Evolutionary conservation across 2,888 invertebrate genomes (phyloP), one percentile per base, ranked within the genome.

Genomic region (Thymelicus acteon): DNA sequence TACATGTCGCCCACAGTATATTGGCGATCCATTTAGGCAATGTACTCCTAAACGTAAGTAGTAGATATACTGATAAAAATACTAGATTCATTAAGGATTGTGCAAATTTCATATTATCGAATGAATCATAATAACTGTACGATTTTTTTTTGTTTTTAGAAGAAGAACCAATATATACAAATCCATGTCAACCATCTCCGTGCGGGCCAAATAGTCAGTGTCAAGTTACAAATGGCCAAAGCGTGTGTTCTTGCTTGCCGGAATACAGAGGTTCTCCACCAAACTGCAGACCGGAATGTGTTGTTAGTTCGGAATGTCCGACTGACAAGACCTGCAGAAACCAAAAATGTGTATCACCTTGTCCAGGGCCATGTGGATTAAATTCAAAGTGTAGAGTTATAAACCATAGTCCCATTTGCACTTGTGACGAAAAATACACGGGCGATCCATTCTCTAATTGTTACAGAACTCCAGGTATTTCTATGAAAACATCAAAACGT

Each of bases 201-300:
- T 96, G 96, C 82, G 95, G 95, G 65, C 93, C 95, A 0, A 95
- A 95, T 78, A 95, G 95, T 76, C 95, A 95, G 80, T 96, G 95
- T 79, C 88, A 91, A 72, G 89, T 94, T 74, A 84, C 91, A 62
- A 95, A 95, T 79, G 94, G 91, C 13, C 94, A 95, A 87, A 95
- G 95, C 67, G 95, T 96, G 48, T 97, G 97, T 84, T 96, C 96
- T 4, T 97, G 97, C 83, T 86, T 96, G 72, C 95, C 96, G 12
- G 95, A 95, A 73, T 96, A 95, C 78, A 90, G 93, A 63, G 97
- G 96, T 24, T 94, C 95, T 70, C 96, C 97, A 63, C 96, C 96
- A 71, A 95, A 95, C 78, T 96, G 96, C 82, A 93, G 96, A 78
- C 96, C 96, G n/a, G 96, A 96, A 87, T 96, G 96, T 87, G 95